Percentiles rank a stretch among this genome's conserved stretches.
These are phyloP conservation scores for Latrodectus elegans DNA, from an alignment of 2,888 invertebrate species.

Conservation along the genomic window DNA sequence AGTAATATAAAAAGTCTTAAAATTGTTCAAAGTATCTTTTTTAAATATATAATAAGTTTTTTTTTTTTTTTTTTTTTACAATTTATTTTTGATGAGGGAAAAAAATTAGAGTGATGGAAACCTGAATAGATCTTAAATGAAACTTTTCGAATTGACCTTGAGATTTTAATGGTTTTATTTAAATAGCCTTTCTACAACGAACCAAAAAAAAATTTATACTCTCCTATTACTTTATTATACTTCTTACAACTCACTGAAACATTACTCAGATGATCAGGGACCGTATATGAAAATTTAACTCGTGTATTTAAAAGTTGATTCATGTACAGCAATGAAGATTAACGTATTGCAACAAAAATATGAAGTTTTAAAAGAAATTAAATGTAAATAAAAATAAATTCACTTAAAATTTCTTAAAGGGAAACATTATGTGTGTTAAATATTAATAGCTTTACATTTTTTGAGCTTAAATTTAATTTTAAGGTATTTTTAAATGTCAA, in stretches of 20 bases:
- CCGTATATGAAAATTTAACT: not conserved
- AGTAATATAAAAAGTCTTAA: conserved; percentile 1
- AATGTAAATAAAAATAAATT: no score
- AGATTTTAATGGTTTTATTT: conserved; percentile 54
- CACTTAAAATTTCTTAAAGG: no score
- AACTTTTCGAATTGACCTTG: conserved; percentile 32
- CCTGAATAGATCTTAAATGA: conserved; percentile 18
- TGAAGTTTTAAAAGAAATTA: no score
- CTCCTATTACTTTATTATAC: conserved; percentile 19
- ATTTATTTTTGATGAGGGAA: conserved; percentile 1
- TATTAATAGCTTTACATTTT: no score
- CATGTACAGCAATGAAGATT: no score
- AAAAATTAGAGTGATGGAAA: not conserved
- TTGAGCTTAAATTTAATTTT: no score
- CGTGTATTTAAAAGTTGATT: no score
- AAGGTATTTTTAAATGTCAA: no score
- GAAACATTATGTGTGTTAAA: no score
- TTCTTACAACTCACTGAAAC: conserved; percentile 8
- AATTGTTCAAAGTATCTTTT: conserved; percentile 5
- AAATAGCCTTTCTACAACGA: conserved; percentile 38
- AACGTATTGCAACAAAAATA: no score
- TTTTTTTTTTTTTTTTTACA: not conserved
- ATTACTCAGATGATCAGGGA: not conserved
- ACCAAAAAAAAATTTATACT: not conserved
- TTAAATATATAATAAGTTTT: conserved; percentile 32